Evolutionary conservation across 2,888 invertebrate genomes (phyloP).

Genomic region (Drosophila imparisetae): DNA sequence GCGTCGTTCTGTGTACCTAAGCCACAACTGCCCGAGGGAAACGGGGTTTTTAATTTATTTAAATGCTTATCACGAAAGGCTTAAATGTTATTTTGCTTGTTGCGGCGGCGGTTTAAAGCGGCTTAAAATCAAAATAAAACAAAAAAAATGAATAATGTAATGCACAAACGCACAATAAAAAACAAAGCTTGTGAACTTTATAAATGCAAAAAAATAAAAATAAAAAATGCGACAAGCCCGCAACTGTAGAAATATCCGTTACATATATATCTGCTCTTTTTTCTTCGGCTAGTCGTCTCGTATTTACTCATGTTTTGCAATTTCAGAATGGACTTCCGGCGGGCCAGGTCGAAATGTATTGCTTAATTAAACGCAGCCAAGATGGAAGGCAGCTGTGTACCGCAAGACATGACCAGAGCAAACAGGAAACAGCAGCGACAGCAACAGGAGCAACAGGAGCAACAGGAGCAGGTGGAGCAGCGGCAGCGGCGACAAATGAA

Average conservation of each 20-base stretch:
- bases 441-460: conserved; percentile 1
- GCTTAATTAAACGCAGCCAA: conserved; percentile 61
- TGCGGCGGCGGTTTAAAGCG: conserved; percentile 77
- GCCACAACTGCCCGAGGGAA: conserved; percentile 42
- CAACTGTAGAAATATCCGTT: background rate
- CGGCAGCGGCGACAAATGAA: conserved; percentile 25
- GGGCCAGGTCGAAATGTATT: conserved; percentile 46
- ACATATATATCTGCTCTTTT: background rate
- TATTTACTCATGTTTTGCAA: conserved; percentile 20
- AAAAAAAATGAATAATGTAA: conserved; percentile 29
- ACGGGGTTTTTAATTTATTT: conserved; percentile 79
- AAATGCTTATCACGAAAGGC: conserved; percentile 81
- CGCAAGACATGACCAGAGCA: conserved; percentile 59
- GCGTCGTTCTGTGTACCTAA: conserved; percentile 35
- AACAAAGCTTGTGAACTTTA: conserved; percentile 1
- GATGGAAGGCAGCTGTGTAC: conserved; percentile 24
- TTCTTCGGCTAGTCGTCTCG: conserved; percentile 5
- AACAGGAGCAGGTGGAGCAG: conserved; percentile 1
- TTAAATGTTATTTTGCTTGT: conserved; percentile 79
- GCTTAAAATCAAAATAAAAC: conserved; percentile 55
- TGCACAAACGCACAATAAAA: conserved; percentile 42
- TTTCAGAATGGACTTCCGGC: conserved; percentile 41
- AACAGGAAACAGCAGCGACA: conserved; percentile 28
- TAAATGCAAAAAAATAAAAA: background rate
- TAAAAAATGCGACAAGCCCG: background rate